Conservation (phyloP, 2,888 invertebrate genomes). For the Hydraecia micacea region DNA sequence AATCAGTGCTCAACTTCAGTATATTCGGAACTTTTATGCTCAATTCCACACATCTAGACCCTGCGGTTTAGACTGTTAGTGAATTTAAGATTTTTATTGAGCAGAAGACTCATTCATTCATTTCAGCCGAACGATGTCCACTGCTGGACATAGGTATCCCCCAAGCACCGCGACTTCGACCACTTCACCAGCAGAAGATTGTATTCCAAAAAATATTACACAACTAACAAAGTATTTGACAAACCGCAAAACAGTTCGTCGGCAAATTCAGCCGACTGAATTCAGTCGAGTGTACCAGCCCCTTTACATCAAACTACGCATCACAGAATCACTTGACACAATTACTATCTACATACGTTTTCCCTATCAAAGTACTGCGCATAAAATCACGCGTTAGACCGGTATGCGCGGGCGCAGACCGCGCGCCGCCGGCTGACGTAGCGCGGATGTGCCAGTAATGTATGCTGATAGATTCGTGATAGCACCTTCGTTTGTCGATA, state of each 20-base stretch:
- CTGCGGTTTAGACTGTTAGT: too few species aligned
- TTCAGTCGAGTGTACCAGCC: background rate
- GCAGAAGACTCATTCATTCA: too few species aligned
- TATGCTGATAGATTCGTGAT: constrained; percentile 51
- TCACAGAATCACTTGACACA: constrained; percentile 50
- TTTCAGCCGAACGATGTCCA: too few species aligned
- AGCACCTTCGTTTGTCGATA: constrained; percentile 9
- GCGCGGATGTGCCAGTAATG: constrained; percentile 53
- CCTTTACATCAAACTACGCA: constrained; percentile 39
- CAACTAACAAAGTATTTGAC: too few species aligned
- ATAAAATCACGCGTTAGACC: constrained; percentile 51
- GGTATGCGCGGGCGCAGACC: constrained; percentile 56
- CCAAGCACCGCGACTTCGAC: too few species aligned
- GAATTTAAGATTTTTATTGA: too few species aligned
- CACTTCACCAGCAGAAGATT: too few species aligned
- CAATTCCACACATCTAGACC: too few species aligned
- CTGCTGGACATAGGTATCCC: too few species aligned
- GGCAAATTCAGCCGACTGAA: background rate
- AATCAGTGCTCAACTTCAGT: too few species aligned
- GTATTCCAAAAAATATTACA: too few species aligned
- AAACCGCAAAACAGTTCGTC: background rate
- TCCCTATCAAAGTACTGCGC: constrained; percentile 57
- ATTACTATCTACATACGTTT: constrained; percentile 47
- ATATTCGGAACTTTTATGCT: too few species aligned
- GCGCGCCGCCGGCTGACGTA: constrained; percentile 55